Conservation (phyloP, 2,888 invertebrate species). For the Ashinkailepas kermadecensis region DNA sequence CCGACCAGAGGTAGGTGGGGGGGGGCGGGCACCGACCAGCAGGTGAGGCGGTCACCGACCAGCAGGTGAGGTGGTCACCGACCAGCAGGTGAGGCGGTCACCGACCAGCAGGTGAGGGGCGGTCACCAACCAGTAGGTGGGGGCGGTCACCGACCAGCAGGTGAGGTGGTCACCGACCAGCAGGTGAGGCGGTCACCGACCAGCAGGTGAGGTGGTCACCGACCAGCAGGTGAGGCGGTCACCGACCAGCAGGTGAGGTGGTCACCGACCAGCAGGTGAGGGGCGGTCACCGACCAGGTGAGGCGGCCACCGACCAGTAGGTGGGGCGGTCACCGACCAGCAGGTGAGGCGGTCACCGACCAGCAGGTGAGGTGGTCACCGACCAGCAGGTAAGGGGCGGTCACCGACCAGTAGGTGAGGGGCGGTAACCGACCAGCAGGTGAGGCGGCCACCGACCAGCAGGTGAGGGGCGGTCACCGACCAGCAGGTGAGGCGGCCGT, state of each 20-base stretch:
- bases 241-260: slow-evolving; percentile 76
- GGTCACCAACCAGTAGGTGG: too few species aligned
- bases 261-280: slow-evolving; percentile 82
- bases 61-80: slow-evolving; percentile 84
- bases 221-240: slow-evolving; percentile 80
- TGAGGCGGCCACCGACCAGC: slow-evolving; percentile 82
- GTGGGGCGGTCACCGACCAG: slow-evolving; percentile 77
- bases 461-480: too few species aligned
- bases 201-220: slow-evolving; percentile 83
- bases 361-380: slow-evolving; percentile 71
- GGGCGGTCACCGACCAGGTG: too few species aligned
- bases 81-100: slow-evolving; percentile 82
- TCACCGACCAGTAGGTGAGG: slow-evolving; percentile 79
- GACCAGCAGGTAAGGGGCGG: too few species aligned
- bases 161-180: slow-evolving; percentile 81
- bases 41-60: slow-evolving; percentile 81
- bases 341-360: slow-evolving; percentile 84
- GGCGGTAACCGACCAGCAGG: slow-evolving; percentile 81
- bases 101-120: slow-evolving; percentile 72
- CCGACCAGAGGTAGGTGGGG: slow-evolving; percentile 73
- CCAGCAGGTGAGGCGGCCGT: too few species aligned
- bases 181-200: slow-evolving; percentile 84
- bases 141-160: slow-evolving; percentile 81
- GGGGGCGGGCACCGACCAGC: slow-evolving; percentile 78
- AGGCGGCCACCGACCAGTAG: slow-evolving; percentile 83